Conservation (phyloP, 2,113 vertebrate genomes). For the Nibea albiflora region DNA sequence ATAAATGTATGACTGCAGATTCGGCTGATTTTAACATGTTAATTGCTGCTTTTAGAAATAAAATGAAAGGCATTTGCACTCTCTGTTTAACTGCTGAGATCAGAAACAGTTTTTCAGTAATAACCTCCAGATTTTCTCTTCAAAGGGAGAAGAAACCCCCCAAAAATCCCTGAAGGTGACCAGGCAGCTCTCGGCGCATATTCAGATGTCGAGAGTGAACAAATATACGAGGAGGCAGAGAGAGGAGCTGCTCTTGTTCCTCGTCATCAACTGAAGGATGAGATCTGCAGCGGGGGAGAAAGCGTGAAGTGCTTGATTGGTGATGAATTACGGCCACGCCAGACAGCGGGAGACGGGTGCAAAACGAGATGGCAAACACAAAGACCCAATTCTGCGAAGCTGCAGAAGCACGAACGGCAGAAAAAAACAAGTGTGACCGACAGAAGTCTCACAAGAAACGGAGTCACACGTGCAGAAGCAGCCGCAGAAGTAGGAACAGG, state of each 20-base stretch:
- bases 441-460: accelerated
- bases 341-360: background rate
- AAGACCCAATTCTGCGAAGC: background rate
- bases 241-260: background rate
- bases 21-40: no score
- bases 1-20: no score
- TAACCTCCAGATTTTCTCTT: background rate
- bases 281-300: background rate
- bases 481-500: no score
- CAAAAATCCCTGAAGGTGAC: accelerated
- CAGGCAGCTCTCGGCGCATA: background rate
- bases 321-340: background rate
- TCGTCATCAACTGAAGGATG: background rate
- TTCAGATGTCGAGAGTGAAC: accelerated
- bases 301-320: background rate
- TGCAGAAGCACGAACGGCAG: background rate
- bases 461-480: background rate
- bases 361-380: background rate
- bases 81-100: no score
- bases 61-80: no score
- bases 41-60: background rate
- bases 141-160: background rate
- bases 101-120: background rate
- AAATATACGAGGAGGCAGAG: background rate
- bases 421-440: accelerated